A percentile compares a stretch with the other conserved stretches of the same genome.
Evolutionary conservation across 2,888 invertebrate species (phyloP).

Genomic region (Brassicogethes aeneus): DNA sequence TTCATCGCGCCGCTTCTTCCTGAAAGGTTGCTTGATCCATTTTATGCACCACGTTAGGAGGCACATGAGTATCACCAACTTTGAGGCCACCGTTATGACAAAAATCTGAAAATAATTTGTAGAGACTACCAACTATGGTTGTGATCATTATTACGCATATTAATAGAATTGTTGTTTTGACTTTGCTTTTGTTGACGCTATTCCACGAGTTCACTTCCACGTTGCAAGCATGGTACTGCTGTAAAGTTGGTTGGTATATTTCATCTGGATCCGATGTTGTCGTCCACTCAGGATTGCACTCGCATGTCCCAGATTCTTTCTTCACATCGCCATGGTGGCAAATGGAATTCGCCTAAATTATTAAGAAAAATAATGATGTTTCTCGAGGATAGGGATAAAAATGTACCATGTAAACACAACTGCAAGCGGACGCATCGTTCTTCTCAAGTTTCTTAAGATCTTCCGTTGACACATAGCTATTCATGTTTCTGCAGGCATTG

Average conservation of each 20-base stretch:
- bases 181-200: conserved; percentile 27
- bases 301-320: conserved; percentile 34
- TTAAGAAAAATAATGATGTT: background rate
- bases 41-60: conserved; percentile 29
- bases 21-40: conserved; percentile 8
- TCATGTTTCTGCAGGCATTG: background rate
- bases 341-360: conserved; percentile 28
- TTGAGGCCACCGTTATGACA: conserved; percentile 25
- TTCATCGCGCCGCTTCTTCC: background rate
- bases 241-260: conserved; percentile 32
- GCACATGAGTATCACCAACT: conserved; percentile 27
- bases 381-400: background rate
- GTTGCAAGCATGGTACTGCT: conserved; percentile 41
- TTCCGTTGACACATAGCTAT: background rate
- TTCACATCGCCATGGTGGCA: conserved; percentile 37
- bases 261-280: conserved; percentile 32
- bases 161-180: conserved; percentile 31
- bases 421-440: background rate
- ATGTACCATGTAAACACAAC: background rate
- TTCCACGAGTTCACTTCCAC: conserved; percentile 35
- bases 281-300: conserved; percentile 38
- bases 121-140: no score
- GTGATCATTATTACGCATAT: conserved; percentile 29
- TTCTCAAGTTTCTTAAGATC: background rate
- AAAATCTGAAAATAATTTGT: conserved; percentile 17